A percentile compares a stretch with the other conserved stretches of the same genome.
These are phyloP conservation scores for Pantelozetes paolii DNA, from an alignment of 2,888 invertebrate genomes.

Conservation along the genomic window DNA sequence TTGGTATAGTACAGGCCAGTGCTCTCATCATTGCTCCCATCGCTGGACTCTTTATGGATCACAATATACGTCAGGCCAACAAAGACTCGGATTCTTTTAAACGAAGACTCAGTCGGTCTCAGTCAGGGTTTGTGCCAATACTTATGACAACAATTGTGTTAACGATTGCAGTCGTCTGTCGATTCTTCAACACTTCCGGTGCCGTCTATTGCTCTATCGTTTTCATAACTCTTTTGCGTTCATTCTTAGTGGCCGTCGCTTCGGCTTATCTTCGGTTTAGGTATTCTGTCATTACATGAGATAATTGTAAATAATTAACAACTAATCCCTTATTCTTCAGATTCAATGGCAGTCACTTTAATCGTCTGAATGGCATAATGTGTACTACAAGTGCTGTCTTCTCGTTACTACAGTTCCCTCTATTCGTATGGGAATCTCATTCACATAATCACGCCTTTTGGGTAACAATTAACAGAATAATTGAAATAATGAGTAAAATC, in stretches of 20 bases:
- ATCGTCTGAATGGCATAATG: conserved; percentile 50
- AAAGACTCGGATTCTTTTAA: conserved; percentile 38
- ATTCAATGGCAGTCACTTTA: conserved; percentile 51
- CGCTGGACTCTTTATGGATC: conserved; percentile 47
- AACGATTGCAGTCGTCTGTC: conserved; percentile 43
- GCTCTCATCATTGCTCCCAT: conserved; percentile 46
- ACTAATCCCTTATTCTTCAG: no score
- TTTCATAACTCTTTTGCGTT: conserved; percentile 50
- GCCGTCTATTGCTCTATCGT: conserved; percentile 50
- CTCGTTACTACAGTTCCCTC: conserved; percentile 50
- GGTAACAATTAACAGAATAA: conserved; percentile 36
- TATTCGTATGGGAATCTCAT: conserved; percentile 49
- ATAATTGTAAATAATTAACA: no score
- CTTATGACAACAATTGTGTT: conserved; percentile 45
- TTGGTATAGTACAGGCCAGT: conserved; percentile 45
- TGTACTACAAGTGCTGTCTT: conserved; percentile 49
- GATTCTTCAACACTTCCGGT: conserved; percentile 53
- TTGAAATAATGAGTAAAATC: background rate
- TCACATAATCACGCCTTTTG: conserved; percentile 43
- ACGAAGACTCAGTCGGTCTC: conserved; percentile 24
- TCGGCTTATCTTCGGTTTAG: conserved; percentile 51
- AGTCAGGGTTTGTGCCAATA: conserved; percentile 47
- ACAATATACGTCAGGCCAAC: conserved; percentile 43
- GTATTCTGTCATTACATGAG: no score
- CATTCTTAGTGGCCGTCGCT: conserved; percentile 50